phyloP scores from a whole-genome alignment of 1,140 invertebrate genomes.

The Dinoponera quadriceps region DNA sequence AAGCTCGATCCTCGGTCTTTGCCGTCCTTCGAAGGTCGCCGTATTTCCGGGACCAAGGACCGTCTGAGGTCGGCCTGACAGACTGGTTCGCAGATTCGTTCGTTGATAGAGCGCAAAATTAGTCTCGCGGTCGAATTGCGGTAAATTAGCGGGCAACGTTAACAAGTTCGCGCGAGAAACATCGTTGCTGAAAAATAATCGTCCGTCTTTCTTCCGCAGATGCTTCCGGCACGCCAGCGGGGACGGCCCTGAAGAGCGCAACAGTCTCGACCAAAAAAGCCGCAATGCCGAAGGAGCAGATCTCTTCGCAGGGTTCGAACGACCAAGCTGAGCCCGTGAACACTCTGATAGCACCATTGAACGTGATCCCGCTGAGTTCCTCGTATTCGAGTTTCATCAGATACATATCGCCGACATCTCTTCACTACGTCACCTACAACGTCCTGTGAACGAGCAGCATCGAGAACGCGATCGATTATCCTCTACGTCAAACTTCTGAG shows the following conservation, averaged over 20 bases:
- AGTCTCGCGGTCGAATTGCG: not conserved
- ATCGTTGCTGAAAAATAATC: not conserved
- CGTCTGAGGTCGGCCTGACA: slow-evolving; percentile 59
- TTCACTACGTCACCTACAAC: slow-evolving; percentile 44
- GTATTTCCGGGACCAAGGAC: slow-evolving; percentile 69
- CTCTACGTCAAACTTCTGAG: too few relatives aligned
- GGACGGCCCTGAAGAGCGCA: slow-evolving; percentile 25
- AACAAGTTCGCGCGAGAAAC: not conserved
- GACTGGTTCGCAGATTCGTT: slow-evolving; percentile 39
- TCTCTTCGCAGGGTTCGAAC: not conserved
- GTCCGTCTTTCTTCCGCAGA: slow-evolving; percentile 3
- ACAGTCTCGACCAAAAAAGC: not conserved
- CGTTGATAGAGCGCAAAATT: not conserved
- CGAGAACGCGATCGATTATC: too few relatives aligned
- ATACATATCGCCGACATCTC: not conserved
- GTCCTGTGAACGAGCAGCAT: slow-evolving; percentile 9
- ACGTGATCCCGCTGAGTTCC: slow-evolving; percentile 44
- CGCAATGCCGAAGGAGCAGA: slow-evolving; percentile 11
- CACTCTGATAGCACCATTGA: slow-evolving; percentile 46
- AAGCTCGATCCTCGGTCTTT: slow-evolving; percentile 15
- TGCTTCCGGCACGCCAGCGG: slow-evolving; percentile 36
- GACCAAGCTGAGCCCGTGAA: not conserved
- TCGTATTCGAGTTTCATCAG: slow-evolving; percentile 45
- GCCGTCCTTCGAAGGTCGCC: slow-evolving; percentile 64
- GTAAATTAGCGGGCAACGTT: slow-evolving; percentile 5